These are phyloP conservation scores for Andrena fulva DNA, from an alignment of 2,888 invertebrate genomes.

Conservation along the genomic window DNA sequence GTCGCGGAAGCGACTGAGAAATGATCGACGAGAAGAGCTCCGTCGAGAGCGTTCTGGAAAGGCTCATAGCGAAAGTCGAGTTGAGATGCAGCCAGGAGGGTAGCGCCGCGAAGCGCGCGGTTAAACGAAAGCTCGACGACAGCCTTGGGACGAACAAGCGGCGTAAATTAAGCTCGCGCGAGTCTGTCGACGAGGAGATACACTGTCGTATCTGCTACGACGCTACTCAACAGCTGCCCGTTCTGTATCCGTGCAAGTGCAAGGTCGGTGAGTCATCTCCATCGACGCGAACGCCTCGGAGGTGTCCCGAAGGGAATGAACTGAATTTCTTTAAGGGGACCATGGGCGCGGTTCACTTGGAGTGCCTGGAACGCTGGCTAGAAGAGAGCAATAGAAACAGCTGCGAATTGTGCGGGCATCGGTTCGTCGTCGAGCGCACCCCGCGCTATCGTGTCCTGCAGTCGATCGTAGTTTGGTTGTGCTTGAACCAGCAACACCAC, in stretches of 20 bases:
- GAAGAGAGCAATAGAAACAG: constrained; percentile 89
- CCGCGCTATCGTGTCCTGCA: constrained; percentile 87
- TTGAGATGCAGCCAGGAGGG: constrained; percentile 47
- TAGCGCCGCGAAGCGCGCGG: not conserved
- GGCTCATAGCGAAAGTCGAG: constrained; percentile 70
- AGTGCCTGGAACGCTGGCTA: constrained; percentile 91
- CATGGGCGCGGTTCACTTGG: constrained; percentile 90
- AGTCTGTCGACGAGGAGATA: constrained; percentile 59
- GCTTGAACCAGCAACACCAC: constrained; percentile 78
- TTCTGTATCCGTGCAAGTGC: constrained; percentile 86
- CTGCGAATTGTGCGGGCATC: constrained; percentile 91
- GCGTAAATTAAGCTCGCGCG: constrained; percentile 38
- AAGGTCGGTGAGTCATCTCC: constrained; percentile 81
- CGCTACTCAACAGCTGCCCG: constrained; percentile 83
- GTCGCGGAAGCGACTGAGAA: constrained; percentile 1
- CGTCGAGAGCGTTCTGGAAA: constrained; percentile 66
- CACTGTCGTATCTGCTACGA: constrained; percentile 86
- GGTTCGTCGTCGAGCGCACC: constrained; percentile 88
- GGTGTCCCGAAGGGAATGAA: not conserved
- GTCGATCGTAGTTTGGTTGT: constrained; percentile 87
- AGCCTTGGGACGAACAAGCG: constrained; percentile 23
- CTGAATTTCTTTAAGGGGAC: constrained; percentile 86
- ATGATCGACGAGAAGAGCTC: constrained; percentile 69
- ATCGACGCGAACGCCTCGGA: constrained; percentile 3
- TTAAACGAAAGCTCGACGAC: constrained; percentile 48